A percentile compares a stretch with the other conserved stretches of the same genome.
Evolutionary conservation across 2,113 vertebrate species (phyloP).

Genomic region (Suricata suricatta): DNA sequence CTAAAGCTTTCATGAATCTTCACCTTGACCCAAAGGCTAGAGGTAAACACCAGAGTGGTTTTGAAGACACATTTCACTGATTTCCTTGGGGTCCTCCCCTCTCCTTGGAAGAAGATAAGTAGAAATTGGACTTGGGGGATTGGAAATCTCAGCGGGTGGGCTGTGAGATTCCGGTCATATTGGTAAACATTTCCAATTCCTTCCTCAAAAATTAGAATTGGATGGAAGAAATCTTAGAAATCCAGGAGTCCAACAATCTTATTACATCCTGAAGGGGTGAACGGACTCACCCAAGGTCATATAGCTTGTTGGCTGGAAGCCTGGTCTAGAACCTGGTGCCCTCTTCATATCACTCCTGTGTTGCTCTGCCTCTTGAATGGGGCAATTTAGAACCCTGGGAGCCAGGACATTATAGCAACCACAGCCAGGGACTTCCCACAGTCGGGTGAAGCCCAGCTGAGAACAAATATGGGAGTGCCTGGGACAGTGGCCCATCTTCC

Average conservation of each 20-base stretch:
- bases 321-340: not conserved
- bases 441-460: not conserved
- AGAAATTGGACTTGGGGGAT: not conserved
- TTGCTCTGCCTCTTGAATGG: not conserved
- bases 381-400: not conserved
- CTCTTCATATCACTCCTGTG: fast-evolving
- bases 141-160: not conserved
- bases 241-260: not conserved
- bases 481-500: not conserved
- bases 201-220: not conserved
- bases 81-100: not conserved
- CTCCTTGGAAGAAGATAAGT: not conserved
- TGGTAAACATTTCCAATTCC: not conserved
- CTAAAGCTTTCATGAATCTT: not conserved
- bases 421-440: constrained; percentile 42
- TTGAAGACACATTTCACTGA: not conserved
- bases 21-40: not conserved
- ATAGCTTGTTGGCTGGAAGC: not conserved
- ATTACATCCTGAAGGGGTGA: not conserved
- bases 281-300: not conserved
- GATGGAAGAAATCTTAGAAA: not conserved
- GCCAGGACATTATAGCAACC: not conserved
- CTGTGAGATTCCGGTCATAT: not conserved
- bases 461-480: constrained; percentile 37
- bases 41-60: not conserved